Percentiles rank a stretch among this genome's conserved stretches.
Evolutionary conservation across 1,140 invertebrate genomes (phyloP).

Genomic region (Macrotrachela quadricornifera): DNA sequence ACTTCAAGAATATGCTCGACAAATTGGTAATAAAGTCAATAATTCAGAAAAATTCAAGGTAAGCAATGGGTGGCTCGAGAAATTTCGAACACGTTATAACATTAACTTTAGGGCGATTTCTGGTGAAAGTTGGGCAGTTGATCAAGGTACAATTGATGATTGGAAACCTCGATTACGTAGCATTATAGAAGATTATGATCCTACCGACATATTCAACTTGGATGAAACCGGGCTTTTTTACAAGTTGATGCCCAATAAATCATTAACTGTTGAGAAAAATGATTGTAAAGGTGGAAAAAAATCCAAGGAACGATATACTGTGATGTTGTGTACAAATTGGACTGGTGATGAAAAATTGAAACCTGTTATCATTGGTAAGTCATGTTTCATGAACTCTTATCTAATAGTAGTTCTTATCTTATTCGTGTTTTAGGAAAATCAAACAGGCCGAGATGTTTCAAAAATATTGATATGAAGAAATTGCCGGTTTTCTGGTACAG

Average conservation of each 20-base stretch:
- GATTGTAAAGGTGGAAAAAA: conserved; percentile 12
- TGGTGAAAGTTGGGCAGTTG: background rate
- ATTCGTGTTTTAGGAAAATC: no score
- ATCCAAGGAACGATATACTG: conserved; percentile 12
- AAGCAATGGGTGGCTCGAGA: conserved; percentile 12
- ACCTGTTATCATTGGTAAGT: no score
- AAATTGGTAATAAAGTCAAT: no score
- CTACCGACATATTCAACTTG: conserved; percentile 12
- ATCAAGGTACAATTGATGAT: no score
- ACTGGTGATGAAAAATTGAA: no score
- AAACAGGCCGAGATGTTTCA: no score
- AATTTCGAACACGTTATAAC: background rate
- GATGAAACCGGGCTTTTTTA: conserved; percentile 13
- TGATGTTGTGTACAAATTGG: background rate
- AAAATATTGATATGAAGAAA: no score
- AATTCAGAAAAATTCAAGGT: conserved; percentile 11
- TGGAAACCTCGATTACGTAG: conserved; percentile 10
- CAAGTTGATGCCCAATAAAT: conserved; percentile 11
- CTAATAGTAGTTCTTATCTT: no score
- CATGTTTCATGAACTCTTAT: no score
- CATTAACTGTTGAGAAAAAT: conserved; percentile 11
- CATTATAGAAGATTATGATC: conserved; percentile 6
- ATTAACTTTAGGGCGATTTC: background rate
- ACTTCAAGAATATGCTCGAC: no score
- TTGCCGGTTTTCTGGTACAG: conserved; percentile 8